Base-by-base conservation (phyloP, 2,797 vertebrate species). In the Nannoperca obscura region DNA sequence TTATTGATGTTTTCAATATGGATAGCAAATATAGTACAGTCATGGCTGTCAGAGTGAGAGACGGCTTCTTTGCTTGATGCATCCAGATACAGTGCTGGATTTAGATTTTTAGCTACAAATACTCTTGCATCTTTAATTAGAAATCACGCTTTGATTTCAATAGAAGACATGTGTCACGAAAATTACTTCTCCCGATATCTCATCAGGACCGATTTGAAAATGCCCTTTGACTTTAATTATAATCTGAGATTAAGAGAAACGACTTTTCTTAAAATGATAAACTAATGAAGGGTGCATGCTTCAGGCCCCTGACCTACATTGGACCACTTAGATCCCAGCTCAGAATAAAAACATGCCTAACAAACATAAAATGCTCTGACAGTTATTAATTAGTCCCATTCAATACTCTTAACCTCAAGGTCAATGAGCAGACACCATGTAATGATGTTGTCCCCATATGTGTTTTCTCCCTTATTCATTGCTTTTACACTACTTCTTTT, bases 361-460 rank as follows among this genome's bases (percentile, higher is more conserved):
- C 90, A 91, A 92, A 90, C 85, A 88, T 83, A 90, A 93, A 92
- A 91, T 74, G 84, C 72, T 79, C 84, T 93, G 94, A 93, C 94
- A 95, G 91, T 91, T 94, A 93, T 95, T 93, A 94, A 94, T 94
- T 93, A 93, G 93, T 86, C 90, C 89, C 87, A 93, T 94, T 93
- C 91, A 94, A 47, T 83, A 86, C 87, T 90, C 85, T 93, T 94
- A 93, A 94, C 94, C 93, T 89, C 86, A 74, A 94, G 93, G 93
- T 95, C 94, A 91, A 80, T 80, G 89, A 89, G 91, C 89, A 93
- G 91, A 92, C 91, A 90, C 85, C 87, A 87, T 93, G 90, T 92
- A 92, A 93, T 89, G 89, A 91, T 90, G 91, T 88, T 86, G 87
- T 91, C 88, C 81, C 82, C 71, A 77, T 78, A 86, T 79, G 85